These are phyloP conservation scores for Hypselothyrea guttata DNA, from an alignment of 2,888 invertebrate genomes.

Conservation along the genomic window DNA sequence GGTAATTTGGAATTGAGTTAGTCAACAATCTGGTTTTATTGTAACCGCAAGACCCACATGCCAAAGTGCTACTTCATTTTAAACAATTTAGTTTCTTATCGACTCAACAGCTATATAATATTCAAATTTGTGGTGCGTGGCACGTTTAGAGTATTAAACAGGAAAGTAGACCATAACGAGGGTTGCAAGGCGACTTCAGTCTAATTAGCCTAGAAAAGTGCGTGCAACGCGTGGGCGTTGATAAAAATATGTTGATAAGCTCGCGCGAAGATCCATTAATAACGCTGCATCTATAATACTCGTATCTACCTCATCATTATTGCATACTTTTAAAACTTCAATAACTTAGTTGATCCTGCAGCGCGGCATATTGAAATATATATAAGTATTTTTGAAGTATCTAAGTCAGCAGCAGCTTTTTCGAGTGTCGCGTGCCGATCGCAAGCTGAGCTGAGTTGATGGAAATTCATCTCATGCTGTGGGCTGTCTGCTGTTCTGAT, in stretches of 20 bases:
- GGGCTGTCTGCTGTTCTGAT: constrained; percentile 42
- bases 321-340: constrained; percentile 43
- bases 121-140: constrained; percentile 45
- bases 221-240: constrained; percentile 51
- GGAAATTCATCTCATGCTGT: constrained; percentile 64
- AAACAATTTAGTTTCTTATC: constrained; percentile 17
- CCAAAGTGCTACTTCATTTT: constrained; percentile 15
- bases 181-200: constrained; percentile 19
- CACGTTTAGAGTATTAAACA: constrained; percentile 1
- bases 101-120: constrained; percentile 29
- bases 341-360: constrained; percentile 64
- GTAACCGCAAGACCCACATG: constrained; percentile 22
- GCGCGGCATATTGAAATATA: constrained; percentile 51
- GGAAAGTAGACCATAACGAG: background rate
- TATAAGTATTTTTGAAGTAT: constrained; percentile 18
- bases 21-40: constrained; percentile 2
- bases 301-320: background rate
- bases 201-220: constrained; percentile 56
- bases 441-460: constrained; percentile 56
- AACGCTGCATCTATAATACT: background rate
- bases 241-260: constrained; percentile 56
- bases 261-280: constrained; percentile 68
- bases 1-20: background rate
- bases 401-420: constrained; percentile 36
- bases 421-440: constrained; percentile 71